Percentiles rank a stretch among this genome's conserved stretches.
Evolutionary conservation across 2,113 vertebrate genomes (phyloP).

Genomic region (Hylia prasina): DNA sequence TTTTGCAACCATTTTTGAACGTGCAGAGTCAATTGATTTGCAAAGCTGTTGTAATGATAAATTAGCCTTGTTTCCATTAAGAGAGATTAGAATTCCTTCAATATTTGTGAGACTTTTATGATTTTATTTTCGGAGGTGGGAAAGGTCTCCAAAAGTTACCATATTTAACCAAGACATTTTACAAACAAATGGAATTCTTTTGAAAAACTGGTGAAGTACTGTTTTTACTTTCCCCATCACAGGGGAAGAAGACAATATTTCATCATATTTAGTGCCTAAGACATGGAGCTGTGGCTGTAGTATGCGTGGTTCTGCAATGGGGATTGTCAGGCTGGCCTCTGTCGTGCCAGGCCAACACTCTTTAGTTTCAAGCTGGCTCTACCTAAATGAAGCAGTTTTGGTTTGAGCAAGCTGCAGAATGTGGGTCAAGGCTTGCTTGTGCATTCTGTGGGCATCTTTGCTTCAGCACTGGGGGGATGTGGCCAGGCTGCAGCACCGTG

Average conservation of each 20-base stretch:
- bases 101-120: rapidly evolving
- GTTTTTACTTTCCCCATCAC: neutral
- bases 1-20: neutral
- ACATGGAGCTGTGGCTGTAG: neutral
- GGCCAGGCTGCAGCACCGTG: neutral
- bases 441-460: neutral
- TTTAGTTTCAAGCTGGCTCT: neutral
- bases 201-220: neutral
- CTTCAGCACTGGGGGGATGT: neutral
- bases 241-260: neutral
- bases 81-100: neutral
- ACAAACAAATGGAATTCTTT: neutral
- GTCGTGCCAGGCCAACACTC: neutral
- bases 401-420: neutral
- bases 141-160: neutral
- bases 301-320: neutral
- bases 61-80: neutral
- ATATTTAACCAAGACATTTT: neutral
- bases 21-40: neutral
- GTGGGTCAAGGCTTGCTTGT: neutral
- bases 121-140: neutral
- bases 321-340: neutral
- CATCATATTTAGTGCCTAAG: neutral
- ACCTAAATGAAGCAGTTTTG: neutral
- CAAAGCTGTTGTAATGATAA: neutral